phyloP scores from a whole-genome alignment of 64 coral and sea anemone species.

The Stichodactyla helianthus region DNA sequence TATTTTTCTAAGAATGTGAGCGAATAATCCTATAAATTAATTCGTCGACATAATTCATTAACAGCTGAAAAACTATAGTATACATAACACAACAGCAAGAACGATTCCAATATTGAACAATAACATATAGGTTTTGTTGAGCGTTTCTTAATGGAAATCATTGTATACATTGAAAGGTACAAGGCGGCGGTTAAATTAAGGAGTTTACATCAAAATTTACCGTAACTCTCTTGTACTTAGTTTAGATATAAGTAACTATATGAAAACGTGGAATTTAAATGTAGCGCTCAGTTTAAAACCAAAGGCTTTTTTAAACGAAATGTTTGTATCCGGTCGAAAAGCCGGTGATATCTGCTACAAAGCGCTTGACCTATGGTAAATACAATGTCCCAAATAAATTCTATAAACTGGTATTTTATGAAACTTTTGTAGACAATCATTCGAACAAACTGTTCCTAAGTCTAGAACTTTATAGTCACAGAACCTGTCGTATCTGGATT shows the following conservation, averaged over 20 bases:
- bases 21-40: background rate
- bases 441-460: background rate
- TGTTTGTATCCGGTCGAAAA: background rate
- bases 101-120: background rate
- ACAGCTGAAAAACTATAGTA: background rate
- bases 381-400: background rate
- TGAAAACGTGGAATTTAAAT: background rate
- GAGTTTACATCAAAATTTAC: background rate
- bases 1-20: background rate
- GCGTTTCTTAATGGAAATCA: background rate
- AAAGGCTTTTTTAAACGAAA: background rate
- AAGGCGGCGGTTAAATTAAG: background rate
- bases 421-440: too few species aligned
- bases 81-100: background rate
- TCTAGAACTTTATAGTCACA: background rate
- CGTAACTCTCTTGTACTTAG: background rate
- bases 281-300: background rate
- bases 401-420: background rate
- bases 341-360: background rate
- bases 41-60: background rate
- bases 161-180: background rate
- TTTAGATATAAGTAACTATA: background rate
- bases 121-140: background rate
- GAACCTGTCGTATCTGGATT: background rate
- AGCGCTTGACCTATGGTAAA: background rate